These are phyloP conservation scores for Taxidea taxus DNA, from an alignment of 2,113 vertebrate species.

Conservation along the genomic window DNA sequence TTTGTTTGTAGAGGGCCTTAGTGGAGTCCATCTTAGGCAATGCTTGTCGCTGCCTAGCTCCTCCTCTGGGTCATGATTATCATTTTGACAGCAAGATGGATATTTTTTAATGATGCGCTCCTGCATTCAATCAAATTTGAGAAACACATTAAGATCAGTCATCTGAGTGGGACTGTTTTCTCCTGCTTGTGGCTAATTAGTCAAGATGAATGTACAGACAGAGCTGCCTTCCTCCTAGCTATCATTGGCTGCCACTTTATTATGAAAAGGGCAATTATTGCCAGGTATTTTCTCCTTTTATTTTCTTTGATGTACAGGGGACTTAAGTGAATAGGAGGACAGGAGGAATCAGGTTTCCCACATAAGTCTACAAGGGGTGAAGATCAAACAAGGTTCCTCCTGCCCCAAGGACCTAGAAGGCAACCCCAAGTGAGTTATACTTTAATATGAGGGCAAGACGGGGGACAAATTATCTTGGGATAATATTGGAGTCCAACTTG, in stretches of 20 bases:
- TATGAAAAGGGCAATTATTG: not conserved
- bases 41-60: not conserved
- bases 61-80: not conserved
- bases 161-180: conserved; percentile 7
- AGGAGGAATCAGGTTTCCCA: not conserved
- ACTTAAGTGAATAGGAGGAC: not conserved
- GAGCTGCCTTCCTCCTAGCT: not conserved
- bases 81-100: not conserved
- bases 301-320: not conserved
- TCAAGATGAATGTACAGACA: not conserved
- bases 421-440: accelerated
- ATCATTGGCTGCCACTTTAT: not conserved
- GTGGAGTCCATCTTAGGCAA: accelerated
- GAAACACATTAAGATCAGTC: not conserved
- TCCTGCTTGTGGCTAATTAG: conserved; percentile 19
- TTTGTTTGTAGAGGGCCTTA: not conserved
- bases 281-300: not conserved
- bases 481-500: not conserved
- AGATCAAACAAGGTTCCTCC: not conserved
- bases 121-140: not conserved
- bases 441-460: not conserved
- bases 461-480: not conserved
- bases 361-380: too few species aligned
- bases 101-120: conserved; percentile 35
- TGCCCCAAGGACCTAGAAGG: accelerated